Evolutionary conservation across 2,888 invertebrate genomes (phyloP), one percentile per base, ranked within the genome.

Genomic region (Caenorhabditis sp.): DNA sequence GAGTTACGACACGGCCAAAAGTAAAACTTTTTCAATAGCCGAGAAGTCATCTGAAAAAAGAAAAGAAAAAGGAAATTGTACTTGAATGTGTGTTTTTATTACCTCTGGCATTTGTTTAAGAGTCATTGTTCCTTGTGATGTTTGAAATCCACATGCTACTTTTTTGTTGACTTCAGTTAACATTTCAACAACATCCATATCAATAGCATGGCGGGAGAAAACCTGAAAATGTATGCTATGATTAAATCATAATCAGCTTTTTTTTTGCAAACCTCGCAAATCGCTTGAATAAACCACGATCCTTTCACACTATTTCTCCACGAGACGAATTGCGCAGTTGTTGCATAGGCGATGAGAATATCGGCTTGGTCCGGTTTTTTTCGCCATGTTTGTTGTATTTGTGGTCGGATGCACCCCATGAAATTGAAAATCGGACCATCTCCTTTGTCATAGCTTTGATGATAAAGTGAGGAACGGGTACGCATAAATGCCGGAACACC

Each of bases 271-370:
- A 87, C 82, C 67, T 87, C 81, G 60, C 87, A 86, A 59, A 88
- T 77, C 3, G 86, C 70, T 71, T 88, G 88, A 26, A 88, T 81
- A 73, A 88, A 88, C 88, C 88, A 88, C 20, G 79, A 76, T 25
- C 88, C 88, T 17, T 70, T 64, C 26, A 69, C 65, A 21, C 78
- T 78, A 68, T 88, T 88, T 57, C 88, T 78, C 87, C 87, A 88
- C 4, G 85, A 85, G 14, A 87, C 87, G 62, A 85, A 85, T 50
- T 81, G 78, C 4, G 87, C 82, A 8, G 83, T 78, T 8, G 88
- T 88, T 17, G 88, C 82, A 61, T 84, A 87, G 10, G 84, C 86
- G 38, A 88, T 77, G 25, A 88, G 58, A 59, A 88, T 78, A 70
- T 88, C 88, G 27, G 87, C 81, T 52, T 86, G 84, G 17, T 65